phyloP scores from a whole-genome alignment of 2,888 invertebrate genomes.

The Idaea aversata region DNA sequence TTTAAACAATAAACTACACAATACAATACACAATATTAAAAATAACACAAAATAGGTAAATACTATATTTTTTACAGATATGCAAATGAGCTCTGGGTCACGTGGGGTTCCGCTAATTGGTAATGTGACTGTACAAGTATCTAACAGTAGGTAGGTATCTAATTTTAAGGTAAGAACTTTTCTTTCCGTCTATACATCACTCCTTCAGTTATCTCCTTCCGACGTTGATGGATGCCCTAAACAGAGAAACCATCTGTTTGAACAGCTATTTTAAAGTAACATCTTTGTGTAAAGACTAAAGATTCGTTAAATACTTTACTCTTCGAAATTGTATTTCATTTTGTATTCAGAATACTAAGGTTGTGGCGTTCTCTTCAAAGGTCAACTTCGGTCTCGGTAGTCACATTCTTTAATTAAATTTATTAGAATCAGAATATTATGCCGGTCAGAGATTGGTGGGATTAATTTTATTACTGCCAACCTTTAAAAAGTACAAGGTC shows the following conservation, averaged over 20 bases:
- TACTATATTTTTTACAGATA: too few relatives aligned
- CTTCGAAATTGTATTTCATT: background rate
- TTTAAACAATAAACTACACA: too few relatives aligned
- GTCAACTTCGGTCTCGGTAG: background rate
- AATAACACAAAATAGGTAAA: too few relatives aligned
- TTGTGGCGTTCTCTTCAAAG: background rate
- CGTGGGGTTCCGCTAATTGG: too few relatives aligned
- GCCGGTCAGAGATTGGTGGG: background rate
- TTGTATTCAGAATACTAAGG: background rate
- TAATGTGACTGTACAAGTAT: too few relatives aligned
- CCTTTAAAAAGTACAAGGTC: background rate
- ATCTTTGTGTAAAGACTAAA: constrained; percentile 3
- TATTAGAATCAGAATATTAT: background rate
- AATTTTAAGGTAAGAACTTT: constrained; percentile 6
- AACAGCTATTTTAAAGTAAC: constrained; percentile 6
- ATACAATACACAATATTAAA: too few relatives aligned
- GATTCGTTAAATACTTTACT: background rate
- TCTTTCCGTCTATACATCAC: constrained; percentile 45
- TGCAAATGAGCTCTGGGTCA: too few relatives aligned
- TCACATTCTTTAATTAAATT: background rate
- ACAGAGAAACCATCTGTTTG: constrained; percentile 31
- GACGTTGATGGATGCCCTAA: constrained; percentile 58
- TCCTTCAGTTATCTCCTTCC: constrained; percentile 47
- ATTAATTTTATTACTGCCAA: background rate
- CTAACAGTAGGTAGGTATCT: background rate